Base-by-base conservation (phyloP, 2,113 vertebrate genomes). In the Vombatus ursinus region DNA sequence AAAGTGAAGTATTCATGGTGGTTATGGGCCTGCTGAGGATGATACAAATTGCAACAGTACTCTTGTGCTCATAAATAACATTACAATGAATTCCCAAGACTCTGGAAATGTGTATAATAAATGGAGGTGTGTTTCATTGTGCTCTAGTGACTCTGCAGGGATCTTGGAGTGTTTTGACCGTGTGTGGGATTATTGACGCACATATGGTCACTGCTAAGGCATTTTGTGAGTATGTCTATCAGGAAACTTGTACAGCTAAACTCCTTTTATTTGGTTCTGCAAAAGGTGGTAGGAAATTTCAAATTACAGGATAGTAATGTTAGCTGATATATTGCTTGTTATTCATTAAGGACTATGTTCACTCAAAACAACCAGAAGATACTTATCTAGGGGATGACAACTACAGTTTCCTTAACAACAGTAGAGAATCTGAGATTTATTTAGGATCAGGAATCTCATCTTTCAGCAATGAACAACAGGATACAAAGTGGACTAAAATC, bases 211-310 rank as follows among this genome's bases (percentile, higher is more conserved):
- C 0, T 0, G 0, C 9, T 26, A 89, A 94, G 31, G 31, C 11
- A 68, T 28, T 94, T 77, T 95, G 91, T 77, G 37, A n/a, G 8
- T 77, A 19, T 77, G 37, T 84, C 37, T 84, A 44, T 84, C 5
- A 84, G 4, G 57, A 68, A 68, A 31, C 31, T 57, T 77, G 68
- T n/a, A n/a, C 68, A 77, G 37, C 19, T 37, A 77, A n/a, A 12
- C 1, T 90, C 26, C 19, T 92, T 93, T 8, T 93, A 7, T 90
- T n/a, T 94, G 37, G 96, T 95, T 91, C 28, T 90, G 23, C 24
- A 52, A 95, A 97, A 92, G 1, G 2, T 44, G 0, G n/a, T 51
- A 53, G 31, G 61, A 94, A 90, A 94, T 61, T 89, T 84, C 52
- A 92, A 77, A 93, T 50, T 52, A 47, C 92, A 44, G 14, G 89